Percentiles rank a stretch among this genome's conserved stretches.
phyloP scores from a whole-genome alignment of 1,140 invertebrate genomes.

The Diorhabda carinulata region DNA sequence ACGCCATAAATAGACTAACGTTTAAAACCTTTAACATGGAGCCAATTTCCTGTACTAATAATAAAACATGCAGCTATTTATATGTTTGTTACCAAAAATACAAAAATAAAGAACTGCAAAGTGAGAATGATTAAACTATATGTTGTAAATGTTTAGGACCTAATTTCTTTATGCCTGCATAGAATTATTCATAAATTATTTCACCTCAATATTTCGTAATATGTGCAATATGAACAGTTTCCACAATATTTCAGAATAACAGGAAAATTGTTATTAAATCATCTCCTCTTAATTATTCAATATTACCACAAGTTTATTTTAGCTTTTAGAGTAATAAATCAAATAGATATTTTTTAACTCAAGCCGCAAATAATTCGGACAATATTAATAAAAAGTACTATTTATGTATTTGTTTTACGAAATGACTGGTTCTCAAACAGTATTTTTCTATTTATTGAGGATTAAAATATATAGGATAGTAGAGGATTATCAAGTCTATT shows the following conservation, averaged over 20 bases:
- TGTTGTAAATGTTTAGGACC: no score
- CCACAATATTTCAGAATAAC: background rate
- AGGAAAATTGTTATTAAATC: background rate
- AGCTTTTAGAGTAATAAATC: slow-evolving; percentile 3
- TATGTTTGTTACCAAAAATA: no score
- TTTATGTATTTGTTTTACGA: slow-evolving; percentile 16
- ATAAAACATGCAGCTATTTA: no score
- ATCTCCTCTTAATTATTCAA: background rate
- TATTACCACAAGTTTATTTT: background rate
- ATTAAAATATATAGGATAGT: background rate
- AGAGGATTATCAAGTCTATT: background rate
- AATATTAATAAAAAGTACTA: slow-evolving; percentile 7
- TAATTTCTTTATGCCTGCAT: no score
- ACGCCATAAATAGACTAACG: no score
- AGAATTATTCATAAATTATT: no score
- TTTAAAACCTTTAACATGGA: no score
- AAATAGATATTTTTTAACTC: background rate
- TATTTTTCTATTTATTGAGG: slow-evolving; percentile 14
- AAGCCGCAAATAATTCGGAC: slow-evolving; percentile 9
- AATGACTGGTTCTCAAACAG: slow-evolving; percentile 15
- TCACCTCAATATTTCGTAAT: no score
- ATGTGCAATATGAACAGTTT: no score
- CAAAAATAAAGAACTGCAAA: no score
- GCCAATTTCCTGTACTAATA: no score
- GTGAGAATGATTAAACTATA: no score